Percentiles rank a stretch among this genome's conserved stretches.
phyloP scores from a whole-genome alignment of 2,113 vertebrate genomes.

The Microtus montanus region DNA sequence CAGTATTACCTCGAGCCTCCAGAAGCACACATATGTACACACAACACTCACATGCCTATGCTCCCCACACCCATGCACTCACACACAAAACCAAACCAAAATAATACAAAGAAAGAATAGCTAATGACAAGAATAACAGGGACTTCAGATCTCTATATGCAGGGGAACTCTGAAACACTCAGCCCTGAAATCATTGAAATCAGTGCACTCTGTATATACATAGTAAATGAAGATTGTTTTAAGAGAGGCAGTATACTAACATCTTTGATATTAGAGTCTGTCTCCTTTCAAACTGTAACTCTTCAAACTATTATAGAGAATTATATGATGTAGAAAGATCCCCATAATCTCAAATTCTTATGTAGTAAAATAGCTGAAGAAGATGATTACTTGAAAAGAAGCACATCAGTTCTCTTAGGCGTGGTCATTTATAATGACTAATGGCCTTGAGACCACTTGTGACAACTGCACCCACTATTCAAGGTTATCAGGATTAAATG shows the following conservation, averaged over 20 bases:
- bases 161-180: background rate
- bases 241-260: background rate
- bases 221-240: background rate
- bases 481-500: background rate
- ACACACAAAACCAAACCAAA: background rate
- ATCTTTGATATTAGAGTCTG: background rate
- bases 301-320: background rate
- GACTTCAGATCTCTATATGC: background rate
- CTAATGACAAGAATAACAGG: background rate
- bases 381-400: background rate
- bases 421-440: background rate
- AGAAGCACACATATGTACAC: background rate
- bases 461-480: background rate
- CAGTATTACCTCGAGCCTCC: background rate
- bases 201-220: background rate
- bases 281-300: conserved; percentile 4
- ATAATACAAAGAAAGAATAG: background rate
- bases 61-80: background rate
- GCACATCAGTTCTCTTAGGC: background rate
- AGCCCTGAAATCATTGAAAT: background rate
- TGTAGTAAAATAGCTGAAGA: background rate
- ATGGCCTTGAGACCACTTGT: background rate
- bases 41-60: background rate
- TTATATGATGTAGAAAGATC: background rate
- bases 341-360: background rate